Conservation (phyloP, 2,888 invertebrate genomes). For the Coleophora flavipennella region DNA sequence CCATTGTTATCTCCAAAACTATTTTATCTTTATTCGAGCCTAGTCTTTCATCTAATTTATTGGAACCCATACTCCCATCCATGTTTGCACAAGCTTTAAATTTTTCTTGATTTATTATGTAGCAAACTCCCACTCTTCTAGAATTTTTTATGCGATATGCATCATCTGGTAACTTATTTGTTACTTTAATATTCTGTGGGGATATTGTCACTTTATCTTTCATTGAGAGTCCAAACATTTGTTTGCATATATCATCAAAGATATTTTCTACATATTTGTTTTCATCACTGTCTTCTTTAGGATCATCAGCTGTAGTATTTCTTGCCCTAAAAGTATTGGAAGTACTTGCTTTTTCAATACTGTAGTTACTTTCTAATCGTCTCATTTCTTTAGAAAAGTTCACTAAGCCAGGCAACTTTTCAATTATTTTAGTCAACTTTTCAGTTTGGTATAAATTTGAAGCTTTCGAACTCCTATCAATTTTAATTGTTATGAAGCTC, state of each 20-base stretch:
- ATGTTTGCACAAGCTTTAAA: slow-evolving; percentile 19
- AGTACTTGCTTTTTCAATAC: slow-evolving; percentile 13
- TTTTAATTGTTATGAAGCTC: slow-evolving; percentile 35
- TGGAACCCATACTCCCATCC: not conserved
- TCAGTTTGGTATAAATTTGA: slow-evolving; percentile 25
- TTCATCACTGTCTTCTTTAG: slow-evolving; percentile 10
- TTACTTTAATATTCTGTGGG: no score
- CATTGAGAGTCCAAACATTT: slow-evolving; percentile 27
- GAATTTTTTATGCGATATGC: slow-evolving; percentile 45
- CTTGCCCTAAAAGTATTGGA: not conserved
- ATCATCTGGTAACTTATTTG: slow-evolving; percentile 5
- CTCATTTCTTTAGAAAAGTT: slow-evolving; percentile 32
- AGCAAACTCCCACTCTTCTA: slow-evolving; percentile 48
- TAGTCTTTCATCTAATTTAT: slow-evolving; percentile 28
- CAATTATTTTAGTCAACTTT: slow-evolving; percentile 40
- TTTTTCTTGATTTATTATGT: slow-evolving; percentile 56
- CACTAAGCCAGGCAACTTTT: slow-evolving; percentile 34
- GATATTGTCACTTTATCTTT: slow-evolving; percentile 17
- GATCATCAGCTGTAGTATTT: slow-evolving; percentile 12
- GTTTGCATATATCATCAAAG: slow-evolving; percentile 31
- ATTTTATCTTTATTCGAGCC: slow-evolving; percentile 46
- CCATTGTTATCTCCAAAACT: slow-evolving; percentile 42
- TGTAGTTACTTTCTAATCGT: slow-evolving; percentile 30
- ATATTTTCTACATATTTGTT: slow-evolving; percentile 3
- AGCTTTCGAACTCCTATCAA: slow-evolving; percentile 1